Percentiles rank a stretch among this genome's conserved stretches.
phyloP scores from a whole-genome alignment of 1,140 invertebrate genomes.

The Schmidtea mediterranea region DNA sequence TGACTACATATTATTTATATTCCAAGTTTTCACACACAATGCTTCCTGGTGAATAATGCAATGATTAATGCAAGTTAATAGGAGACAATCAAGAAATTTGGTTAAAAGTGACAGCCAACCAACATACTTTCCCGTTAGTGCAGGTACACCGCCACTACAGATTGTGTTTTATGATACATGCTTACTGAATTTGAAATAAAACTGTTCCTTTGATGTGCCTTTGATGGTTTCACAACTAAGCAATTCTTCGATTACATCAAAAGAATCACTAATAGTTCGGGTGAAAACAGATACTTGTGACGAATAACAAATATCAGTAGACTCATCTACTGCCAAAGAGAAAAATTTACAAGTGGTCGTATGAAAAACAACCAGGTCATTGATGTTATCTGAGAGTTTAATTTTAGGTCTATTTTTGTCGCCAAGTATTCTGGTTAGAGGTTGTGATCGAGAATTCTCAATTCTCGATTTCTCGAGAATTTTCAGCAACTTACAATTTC shows the following conservation, averaged over 20 bases:
- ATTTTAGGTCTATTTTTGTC: no score
- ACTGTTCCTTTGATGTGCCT: slow-evolving; percentile 12
- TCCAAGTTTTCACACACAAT: no score
- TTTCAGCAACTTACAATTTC: no score
- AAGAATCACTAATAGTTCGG: slow-evolving; percentile 10
- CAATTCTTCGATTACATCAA: slow-evolving; percentile 15
- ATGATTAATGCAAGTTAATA: no score
- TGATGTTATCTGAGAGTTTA: no score
- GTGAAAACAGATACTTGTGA: slow-evolving; percentile 15
- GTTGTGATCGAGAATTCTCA: no score
- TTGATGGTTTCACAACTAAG: slow-evolving; percentile 12
- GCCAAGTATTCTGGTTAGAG: no score
- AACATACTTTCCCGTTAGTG: slow-evolving; percentile 16
- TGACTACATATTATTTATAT: no score
- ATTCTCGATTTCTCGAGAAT: no score
- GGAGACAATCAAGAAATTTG: no score
- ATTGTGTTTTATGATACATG: slow-evolving; percentile 8
- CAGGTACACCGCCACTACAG: slow-evolving; percentile 7
- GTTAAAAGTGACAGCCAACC: slow-evolving; percentile 10
- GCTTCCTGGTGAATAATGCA: no score
- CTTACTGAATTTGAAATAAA: slow-evolving; percentile 13
- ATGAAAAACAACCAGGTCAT: no score
- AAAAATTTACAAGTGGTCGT: slow-evolving; percentile 10
- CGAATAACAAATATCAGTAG: slow-evolving; percentile 15
- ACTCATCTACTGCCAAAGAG: slow-evolving; percentile 17